These are phyloP conservation scores for Myotis brandtii DNA, from an alignment of 2,113 vertebrate species.

Conservation along the genomic window DNA sequence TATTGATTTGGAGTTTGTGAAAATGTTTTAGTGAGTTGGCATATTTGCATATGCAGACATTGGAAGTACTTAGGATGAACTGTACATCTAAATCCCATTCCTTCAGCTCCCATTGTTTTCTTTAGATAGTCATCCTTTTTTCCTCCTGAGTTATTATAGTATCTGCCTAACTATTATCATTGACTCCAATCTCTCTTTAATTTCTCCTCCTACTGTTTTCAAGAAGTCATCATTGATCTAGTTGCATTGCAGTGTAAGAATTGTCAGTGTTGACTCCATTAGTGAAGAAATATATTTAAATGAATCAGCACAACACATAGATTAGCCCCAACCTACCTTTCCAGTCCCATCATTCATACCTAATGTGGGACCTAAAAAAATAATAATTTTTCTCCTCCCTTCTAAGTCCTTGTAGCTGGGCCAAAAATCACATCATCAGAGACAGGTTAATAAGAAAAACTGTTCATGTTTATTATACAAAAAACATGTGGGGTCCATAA, in stretches of 20 bases:
- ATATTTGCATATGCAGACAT: neutral
- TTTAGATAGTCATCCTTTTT: neutral
- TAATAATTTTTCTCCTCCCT: neutral
- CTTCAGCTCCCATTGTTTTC: neutral
- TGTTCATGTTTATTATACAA: neutral
- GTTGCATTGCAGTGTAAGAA: neutral
- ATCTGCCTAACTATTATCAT: neutral
- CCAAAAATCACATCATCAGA: neutral
- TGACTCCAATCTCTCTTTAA: neutral
- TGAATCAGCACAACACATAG: neutral
- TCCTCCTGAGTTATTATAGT: neutral
- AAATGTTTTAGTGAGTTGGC: neutral
- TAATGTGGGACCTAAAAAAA: neutral
- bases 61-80: neutral
- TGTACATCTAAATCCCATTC: neutral
- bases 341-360: neutral
- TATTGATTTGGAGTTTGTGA: neutral
- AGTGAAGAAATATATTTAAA: conserved; percentile 29
- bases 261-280: neutral
- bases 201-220: neutral
- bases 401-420: neutral
- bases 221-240: neutral
- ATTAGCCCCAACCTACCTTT: neutral
- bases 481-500: neutral
- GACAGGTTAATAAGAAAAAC: neutral